These are phyloP conservation scores for Solen grandis DNA, from an alignment of 1,140 invertebrate species.

Conservation along the genomic window DNA sequence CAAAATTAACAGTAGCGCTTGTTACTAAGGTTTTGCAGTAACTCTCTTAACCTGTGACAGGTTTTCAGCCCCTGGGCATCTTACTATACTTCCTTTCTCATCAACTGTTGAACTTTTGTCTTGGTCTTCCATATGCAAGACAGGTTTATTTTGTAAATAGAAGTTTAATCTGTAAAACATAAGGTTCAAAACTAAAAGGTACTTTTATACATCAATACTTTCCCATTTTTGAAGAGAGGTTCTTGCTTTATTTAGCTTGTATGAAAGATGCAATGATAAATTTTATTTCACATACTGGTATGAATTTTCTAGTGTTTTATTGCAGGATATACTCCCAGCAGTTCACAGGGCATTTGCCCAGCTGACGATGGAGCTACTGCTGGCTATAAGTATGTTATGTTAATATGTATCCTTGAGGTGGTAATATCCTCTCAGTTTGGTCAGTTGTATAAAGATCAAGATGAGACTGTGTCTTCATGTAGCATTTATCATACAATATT, in stretches of 20 bases:
- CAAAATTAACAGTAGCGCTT: too few relatives aligned
- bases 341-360: slow-evolving; percentile 42
- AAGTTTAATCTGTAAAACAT: not conserved
- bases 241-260: too few relatives aligned
- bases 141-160: not conserved
- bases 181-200: not conserved
- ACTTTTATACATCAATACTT: not conserved
- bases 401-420: not conserved
- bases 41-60: too few relatives aligned
- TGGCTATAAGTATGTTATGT: slow-evolving; percentile 30
- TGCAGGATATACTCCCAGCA: slow-evolving; percentile 39
- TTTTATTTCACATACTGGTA: not conserved
- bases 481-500: not conserved
- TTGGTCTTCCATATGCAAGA: not conserved
- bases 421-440: not conserved
- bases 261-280: not conserved
- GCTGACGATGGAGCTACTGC: slow-evolving; percentile 36
- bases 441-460: not conserved
- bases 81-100: too few relatives aligned
- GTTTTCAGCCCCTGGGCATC: too few relatives aligned
- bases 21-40: too few relatives aligned
- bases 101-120: too few relatives aligned
- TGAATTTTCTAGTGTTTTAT: not conserved
- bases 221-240: not conserved
- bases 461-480: not conserved